Conservation (phyloP, 2,113 vertebrate species). For the Irena cyanogastra region DNA sequence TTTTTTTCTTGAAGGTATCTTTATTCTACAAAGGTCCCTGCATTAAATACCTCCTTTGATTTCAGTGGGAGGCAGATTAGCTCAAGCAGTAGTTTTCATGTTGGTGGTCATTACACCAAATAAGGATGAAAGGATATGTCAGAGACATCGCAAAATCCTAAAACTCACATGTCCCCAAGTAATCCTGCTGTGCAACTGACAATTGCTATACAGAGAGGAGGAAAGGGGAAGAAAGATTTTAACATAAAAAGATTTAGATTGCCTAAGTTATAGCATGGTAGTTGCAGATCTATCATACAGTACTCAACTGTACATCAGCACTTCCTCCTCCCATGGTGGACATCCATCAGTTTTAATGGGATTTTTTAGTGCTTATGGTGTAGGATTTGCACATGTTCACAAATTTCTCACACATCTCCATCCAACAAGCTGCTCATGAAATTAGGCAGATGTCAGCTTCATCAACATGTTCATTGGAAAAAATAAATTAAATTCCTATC, state of each 20-base stretch:
- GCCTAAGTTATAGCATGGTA: background rate
- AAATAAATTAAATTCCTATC: background rate
- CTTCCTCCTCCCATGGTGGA: background rate
- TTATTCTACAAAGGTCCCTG: background rate
- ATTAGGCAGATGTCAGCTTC: background rate
- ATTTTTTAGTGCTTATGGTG: background rate
- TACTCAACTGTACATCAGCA: background rate
- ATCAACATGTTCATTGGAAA: background rate
- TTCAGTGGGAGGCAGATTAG: background rate
- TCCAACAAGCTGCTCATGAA: background rate
- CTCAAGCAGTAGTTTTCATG: background rate
- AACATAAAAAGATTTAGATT: background rate
- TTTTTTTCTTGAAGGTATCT: background rate
- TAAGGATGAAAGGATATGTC: conserved; percentile 1
- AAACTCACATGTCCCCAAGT: background rate
- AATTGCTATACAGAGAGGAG: background rate
- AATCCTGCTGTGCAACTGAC: background rate
- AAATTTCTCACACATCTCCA: background rate
- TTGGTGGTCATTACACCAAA: background rate
- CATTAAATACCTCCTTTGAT: background rate
- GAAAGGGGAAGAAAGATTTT: background rate
- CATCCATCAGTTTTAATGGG: background rate
- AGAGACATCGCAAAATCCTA: background rate
- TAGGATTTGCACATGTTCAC: background rate
- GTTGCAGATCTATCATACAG: background rate